phyloP scores from a whole-genome alignment of 2,113 vertebrate species.

The Hepsetus odoe region DNA sequence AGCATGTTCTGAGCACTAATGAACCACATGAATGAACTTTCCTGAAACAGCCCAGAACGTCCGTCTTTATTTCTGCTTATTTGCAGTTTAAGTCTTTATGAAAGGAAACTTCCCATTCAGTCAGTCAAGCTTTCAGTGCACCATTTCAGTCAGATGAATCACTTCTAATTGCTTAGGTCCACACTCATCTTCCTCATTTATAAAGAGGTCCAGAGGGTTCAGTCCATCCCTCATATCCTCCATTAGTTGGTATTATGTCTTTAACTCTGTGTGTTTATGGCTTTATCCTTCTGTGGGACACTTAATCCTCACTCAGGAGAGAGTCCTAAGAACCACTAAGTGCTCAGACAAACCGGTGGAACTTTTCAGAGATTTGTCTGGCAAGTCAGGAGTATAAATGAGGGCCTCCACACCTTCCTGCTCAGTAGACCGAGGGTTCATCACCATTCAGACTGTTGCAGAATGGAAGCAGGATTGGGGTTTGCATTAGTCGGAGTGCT shows the following conservation, averaged over 20 bases:
- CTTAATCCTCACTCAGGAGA: neutral
- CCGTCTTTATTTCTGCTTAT: no score
- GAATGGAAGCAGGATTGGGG: slow-evolving; percentile 65
- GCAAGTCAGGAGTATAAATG: neutral
- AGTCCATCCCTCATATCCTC: no score
- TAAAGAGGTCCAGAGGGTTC: neutral
- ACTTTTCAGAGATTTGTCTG: neutral
- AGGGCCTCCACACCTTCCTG: neutral
- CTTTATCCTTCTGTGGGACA: neutral
- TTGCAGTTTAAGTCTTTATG: no score
- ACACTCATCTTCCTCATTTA: neutral
- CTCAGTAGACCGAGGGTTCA: no score
- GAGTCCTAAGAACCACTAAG: neutral
- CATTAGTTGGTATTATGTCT: neutral
- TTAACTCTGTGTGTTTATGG: slow-evolving; percentile 15
- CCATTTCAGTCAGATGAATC: neutral
- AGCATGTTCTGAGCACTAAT: no score
- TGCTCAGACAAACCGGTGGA: neutral
- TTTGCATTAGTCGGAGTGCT: slow-evolving; percentile 69
- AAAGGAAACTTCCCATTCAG: no score
- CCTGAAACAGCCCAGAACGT: no score
- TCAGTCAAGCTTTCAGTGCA: no score
- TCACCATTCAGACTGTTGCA: neutral
- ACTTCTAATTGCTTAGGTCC: neutral
- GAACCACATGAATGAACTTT: no score